Evolutionary conservation across 1,140 invertebrate genomes (phyloP).

Genomic region (Drosophila busckii): DNA sequence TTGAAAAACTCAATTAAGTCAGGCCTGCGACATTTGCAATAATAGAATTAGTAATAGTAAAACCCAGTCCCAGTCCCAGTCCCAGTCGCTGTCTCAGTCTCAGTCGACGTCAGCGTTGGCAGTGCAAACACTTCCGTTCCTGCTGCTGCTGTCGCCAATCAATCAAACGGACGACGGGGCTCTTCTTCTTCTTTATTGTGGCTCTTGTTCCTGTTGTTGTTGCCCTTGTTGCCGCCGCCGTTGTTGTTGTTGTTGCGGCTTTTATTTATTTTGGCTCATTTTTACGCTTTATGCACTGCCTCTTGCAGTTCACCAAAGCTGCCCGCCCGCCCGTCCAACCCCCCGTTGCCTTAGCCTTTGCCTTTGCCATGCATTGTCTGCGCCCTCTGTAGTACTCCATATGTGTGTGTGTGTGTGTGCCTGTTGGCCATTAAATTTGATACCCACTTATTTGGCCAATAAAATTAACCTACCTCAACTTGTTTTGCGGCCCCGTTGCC

Average conservation of each 20-base stretch:
- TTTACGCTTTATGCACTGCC: conserved; percentile 68
- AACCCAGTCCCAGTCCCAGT: too few species aligned
- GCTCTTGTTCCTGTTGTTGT: not conserved
- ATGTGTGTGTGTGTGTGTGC: conserved; percentile 24
- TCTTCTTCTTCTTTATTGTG: conserved; percentile 4
- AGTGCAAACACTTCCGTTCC: conserved; percentile 41
- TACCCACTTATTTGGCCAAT: conserved; percentile 77
- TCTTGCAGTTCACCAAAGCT: conserved; percentile 26
- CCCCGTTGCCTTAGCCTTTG: not conserved
- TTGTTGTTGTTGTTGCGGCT: conserved; percentile 31
- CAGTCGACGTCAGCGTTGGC: conserved; percentile 5
- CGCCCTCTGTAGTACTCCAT: conserved; percentile 11
- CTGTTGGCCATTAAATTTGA: conserved; percentile 69
- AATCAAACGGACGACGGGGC: conserved; percentile 55
- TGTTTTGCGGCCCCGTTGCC: conserved; percentile 31
- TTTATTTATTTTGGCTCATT: conserved; percentile 71
- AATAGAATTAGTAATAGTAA: too few species aligned
- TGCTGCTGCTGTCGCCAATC: conserved; percentile 55
- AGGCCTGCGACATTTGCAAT: too few species aligned
- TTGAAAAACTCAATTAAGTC: too few species aligned
- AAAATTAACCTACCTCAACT: conserved; percentile 77
- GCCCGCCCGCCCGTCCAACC: not conserved
- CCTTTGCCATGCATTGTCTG: not conserved
- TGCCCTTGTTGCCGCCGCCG: not conserved
- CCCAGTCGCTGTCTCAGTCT: not conserved